These are phyloP conservation scores for Crax fasciolata DNA, from an alignment of 2,797 vertebrate genomes.

Conservation along the genomic window DNA sequence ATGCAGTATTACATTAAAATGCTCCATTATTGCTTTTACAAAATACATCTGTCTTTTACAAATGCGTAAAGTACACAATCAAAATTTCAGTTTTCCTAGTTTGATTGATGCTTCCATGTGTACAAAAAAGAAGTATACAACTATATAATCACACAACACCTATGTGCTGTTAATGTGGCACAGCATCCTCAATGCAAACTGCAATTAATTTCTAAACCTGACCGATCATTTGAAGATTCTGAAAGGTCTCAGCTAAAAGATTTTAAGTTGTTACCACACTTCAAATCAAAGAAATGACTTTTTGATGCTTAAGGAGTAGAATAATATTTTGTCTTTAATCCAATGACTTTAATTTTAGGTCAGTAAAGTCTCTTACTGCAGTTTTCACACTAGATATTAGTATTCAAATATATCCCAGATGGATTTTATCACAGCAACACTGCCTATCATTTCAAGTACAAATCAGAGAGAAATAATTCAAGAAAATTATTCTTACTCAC, in stretches of 20 bases:
- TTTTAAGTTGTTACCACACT: not conserved
- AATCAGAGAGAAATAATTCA: not conserved
- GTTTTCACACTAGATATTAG: not conserved
- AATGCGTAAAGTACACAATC: not conserved
- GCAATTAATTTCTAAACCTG: not conserved
- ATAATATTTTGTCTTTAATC: not conserved
- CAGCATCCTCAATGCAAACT: not conserved
- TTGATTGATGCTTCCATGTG: not conserved
- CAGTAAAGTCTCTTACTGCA: not conserved
- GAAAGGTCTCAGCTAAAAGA: not conserved
- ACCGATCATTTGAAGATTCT: not conserved
- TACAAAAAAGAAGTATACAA: not conserved
- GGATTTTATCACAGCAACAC: not conserved
- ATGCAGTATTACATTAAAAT: not conserved
- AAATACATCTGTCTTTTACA: not conserved
- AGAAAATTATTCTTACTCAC: conserved; percentile 81
- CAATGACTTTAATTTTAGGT: not conserved
- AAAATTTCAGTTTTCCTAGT: not conserved
- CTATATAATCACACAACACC: not conserved
- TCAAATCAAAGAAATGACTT: not conserved
- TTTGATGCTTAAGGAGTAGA: not conserved
- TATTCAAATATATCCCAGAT: not conserved
- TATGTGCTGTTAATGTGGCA: not conserved
- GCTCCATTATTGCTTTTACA: not conserved
- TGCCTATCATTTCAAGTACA: not conserved